Percentiles rank a stretch among this genome's conserved stretches.
Evolutionary conservation across 23 tunicate species (phyloP).

Genomic region (Ascidia mentula): DNA sequence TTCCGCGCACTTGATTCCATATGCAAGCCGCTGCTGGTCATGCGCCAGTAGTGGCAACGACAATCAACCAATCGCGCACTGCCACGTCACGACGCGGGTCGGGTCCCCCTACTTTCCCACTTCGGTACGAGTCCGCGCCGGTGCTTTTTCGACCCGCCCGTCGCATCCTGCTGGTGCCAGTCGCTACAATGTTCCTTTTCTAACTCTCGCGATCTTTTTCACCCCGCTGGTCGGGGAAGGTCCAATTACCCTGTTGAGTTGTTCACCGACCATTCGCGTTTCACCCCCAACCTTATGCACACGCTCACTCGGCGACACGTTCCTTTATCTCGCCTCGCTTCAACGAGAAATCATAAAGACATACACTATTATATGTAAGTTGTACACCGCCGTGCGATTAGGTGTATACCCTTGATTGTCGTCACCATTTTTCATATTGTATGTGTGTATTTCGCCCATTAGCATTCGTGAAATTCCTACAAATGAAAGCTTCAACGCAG

Average conservation of each 20-base stretch:
- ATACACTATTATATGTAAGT: background rate
- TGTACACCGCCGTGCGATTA: too few relatives aligned
- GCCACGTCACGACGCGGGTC: conserved; percentile 1
- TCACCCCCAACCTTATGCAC: background rate
- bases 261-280: background rate
- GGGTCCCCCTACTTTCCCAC: too few relatives aligned
- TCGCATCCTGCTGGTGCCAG: conserved; percentile 9
- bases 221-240: conserved; percentile 14
- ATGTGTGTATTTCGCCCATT: too few relatives aligned
- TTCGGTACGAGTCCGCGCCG: background rate
- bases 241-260: background rate
- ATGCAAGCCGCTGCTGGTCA: too few relatives aligned
- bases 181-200: conserved; percentile 14
- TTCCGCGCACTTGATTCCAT: background rate
- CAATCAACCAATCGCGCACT: background rate
- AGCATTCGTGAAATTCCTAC: too few relatives aligned
- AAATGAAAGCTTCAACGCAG: too few relatives aligned
- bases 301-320: background rate
- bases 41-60: too few relatives aligned
- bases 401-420: too few relatives aligned
- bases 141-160: too few relatives aligned
- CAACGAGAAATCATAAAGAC: conserved; percentile 7
- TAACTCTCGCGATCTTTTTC: background rate
- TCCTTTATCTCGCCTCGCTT: background rate
- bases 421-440: too few relatives aligned